A percentile compares a stretch with the other conserved stretches of the same genome.
These are phyloP conservation scores for Lerema accius DNA, from an alignment of 1,140 invertebrate genomes.

Conservation along the genomic window DNA sequence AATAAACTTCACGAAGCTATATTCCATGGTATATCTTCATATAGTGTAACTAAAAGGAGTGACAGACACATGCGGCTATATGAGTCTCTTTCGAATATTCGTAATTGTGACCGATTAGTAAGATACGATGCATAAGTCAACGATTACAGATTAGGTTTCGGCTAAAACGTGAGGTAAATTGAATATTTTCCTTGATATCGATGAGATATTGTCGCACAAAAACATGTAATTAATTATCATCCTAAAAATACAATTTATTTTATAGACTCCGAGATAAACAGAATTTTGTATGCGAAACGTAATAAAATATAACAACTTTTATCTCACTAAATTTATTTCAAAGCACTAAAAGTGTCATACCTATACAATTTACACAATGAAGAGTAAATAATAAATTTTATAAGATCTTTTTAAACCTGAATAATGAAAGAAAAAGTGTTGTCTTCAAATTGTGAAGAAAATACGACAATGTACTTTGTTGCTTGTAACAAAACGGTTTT, in stretches of 20 bases:
- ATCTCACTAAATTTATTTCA: not conserved
- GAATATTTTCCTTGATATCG: not conserved
- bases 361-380: not conserved
- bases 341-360: not conserved
- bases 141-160: too few relatives aligned
- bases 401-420: not conserved
- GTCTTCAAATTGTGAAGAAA: conserved; percentile 20
- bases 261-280: not conserved
- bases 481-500: conserved; percentile 16
- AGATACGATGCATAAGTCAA: too few relatives aligned
- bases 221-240: not conserved
- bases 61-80: too few relatives aligned
- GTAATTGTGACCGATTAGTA: too few relatives aligned
- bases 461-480: conserved; percentile 21
- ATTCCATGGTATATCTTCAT: too few relatives aligned
- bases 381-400: not conserved
- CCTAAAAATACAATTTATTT: not conserved
- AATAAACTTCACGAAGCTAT: too few relatives aligned
- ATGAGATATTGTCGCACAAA: not conserved
- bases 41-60: too few relatives aligned
- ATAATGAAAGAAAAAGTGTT: conserved; percentile 13
- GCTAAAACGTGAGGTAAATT: too few relatives aligned
- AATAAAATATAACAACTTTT: not conserved
- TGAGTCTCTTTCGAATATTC: too few relatives aligned
- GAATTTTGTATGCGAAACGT: not conserved